Base-by-base conservation (phyloP, 2,888 invertebrate genomes). In the Cactoblastis cactorum region DNA sequence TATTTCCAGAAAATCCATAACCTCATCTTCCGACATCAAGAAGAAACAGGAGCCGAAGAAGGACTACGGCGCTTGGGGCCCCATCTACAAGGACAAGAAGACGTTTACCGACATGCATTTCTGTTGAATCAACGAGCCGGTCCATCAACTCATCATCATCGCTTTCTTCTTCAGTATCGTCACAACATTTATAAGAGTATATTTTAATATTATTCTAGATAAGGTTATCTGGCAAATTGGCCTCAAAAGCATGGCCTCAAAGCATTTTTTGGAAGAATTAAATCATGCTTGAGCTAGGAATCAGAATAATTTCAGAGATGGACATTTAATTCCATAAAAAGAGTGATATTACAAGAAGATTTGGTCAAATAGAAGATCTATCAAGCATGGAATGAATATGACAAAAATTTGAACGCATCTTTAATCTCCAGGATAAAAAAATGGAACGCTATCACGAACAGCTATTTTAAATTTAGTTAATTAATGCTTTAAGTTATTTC, bases 91-190 rank as follows among this genome's bases (percentile, higher is more conserved):
- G 85, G 93, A 94, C 87, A 94, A 92, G 77, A 91, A 94, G 63
- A 90, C 92, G 71, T 95, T 95, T 77, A 84, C 91, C 55, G 92
- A 93, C 64, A 92, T 95, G 92, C 95, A 95, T 80, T 80, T 90
- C 72, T 93, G 91, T 77, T 92, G 80, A 85, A 65, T 57, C 52
- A 62, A 50, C 63, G 49, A 59, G 74, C 77, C 76, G 79, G 76
- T 59, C 58, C 63, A 64, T 64, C 59, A 62, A 51, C 54, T 51
- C 62, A 55, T 65, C 37, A 37, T 37, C 69, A 72, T 60, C 66
- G 57, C 61, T 55, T 59, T 55, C 34, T 35, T 65, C 56, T 59
- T 60, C 65, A 61, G 62, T 63, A 53, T 58, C 66, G 72, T 71
- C 73, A 71, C 69, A 63, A 37, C 11, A 28, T 6, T 28, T 28